Evolutionary conservation across 2,797 vertebrate species (phyloP).

Genomic region (Dryobates pubescens): DNA sequence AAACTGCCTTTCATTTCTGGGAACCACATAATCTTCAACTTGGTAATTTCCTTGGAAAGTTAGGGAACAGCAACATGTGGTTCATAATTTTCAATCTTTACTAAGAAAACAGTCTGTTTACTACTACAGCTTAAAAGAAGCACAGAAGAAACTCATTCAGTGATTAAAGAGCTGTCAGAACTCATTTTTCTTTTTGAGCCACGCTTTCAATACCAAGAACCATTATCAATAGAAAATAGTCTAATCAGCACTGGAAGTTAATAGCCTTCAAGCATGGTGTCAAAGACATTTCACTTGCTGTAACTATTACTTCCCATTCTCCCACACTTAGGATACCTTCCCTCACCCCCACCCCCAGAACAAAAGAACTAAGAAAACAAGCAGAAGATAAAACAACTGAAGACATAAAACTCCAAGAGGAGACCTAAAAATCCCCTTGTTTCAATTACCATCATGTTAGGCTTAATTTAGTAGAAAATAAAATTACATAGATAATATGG

Average conservation of each 20-base stretch:
- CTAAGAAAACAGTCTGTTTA: background rate
- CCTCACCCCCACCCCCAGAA: background rate
- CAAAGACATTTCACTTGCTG: background rate
- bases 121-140: background rate
- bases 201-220: background rate
- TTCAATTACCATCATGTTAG: background rate
- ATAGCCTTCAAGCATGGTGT: background rate
- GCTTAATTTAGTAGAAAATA: background rate
- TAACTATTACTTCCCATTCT: background rate
- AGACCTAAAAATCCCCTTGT: background rate
- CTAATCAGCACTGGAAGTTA: background rate
- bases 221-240: background rate
- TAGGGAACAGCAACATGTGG: background rate
- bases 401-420: background rate
- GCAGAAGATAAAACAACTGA: background rate
- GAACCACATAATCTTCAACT: background rate
- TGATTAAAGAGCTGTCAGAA: background rate
- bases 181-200: background rate
- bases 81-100: background rate
- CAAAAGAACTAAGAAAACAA: background rate
- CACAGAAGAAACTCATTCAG: background rate
- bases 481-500: background rate
- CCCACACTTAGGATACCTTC: background rate
- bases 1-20: slow-evolving; percentile 12
- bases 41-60: background rate